phyloP scores from a whole-genome alignment of 2,888 invertebrate species.

The Ophioninae sp. region DNA sequence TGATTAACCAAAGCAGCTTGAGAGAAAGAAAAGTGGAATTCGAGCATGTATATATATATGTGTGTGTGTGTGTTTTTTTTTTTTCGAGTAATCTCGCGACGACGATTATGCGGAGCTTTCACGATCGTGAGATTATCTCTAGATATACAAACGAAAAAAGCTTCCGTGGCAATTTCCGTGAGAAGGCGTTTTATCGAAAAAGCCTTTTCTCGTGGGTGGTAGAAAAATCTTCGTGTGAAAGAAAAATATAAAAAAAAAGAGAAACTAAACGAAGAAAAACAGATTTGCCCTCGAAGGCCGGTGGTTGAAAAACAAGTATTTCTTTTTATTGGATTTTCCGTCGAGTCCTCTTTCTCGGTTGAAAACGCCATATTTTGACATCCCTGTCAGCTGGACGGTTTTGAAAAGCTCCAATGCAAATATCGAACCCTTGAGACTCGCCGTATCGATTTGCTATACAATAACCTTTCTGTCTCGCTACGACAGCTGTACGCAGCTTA shows the following conservation, averaged over 20 bases:
- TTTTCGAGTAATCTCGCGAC: conserved; percentile 64
- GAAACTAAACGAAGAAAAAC: neutral
- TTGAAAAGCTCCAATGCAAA: neutral
- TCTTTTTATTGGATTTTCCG: neutral
- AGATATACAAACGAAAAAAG: conserved; percentile 65
- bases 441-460: neutral
- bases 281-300: neutral
- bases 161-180: conserved; percentile 70
- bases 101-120: conserved; percentile 31
- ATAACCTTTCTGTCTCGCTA: neutral
- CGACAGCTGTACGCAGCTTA: neutral
- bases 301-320: conserved; percentile 2
- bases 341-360: neutral
- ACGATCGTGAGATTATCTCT: conserved; percentile 35
- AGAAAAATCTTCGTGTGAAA: neutral
- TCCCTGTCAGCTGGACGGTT: neutral
- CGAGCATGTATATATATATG: conserved; percentile 34
- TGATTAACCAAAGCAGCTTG: conserved; percentile 14
- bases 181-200: conserved; percentile 39
- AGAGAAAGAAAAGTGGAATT: conserved; percentile 46
- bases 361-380: neutral
- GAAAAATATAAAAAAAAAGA: conserved; percentile 5
- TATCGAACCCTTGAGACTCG: neutral
- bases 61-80: too few species aligned
- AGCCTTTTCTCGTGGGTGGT: conserved; percentile 16